Evolutionary conservation across 1,140 invertebrate species (phyloP).

Genomic region (Plutomurus gul): DNA sequence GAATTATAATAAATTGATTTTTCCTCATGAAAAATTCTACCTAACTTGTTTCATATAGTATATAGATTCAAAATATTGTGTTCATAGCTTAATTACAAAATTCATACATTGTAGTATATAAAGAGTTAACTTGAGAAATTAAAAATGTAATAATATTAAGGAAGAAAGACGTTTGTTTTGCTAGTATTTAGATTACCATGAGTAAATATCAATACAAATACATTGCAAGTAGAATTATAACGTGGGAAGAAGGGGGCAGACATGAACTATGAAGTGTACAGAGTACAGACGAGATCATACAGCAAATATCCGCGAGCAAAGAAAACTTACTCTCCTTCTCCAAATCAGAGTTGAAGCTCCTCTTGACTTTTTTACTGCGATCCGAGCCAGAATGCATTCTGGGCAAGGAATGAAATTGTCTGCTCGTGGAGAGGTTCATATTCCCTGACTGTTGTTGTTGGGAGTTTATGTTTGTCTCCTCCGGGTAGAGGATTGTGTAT

Average conservation of each 20-base stretch:
- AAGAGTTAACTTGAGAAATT: too few relatives aligned
- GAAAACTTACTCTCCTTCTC: slow-evolving; percentile 45
- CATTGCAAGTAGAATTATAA: too few relatives aligned
- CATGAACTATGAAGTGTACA: not conserved
- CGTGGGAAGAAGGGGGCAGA: too few relatives aligned
- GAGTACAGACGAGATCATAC: too few relatives aligned
- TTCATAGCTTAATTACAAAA: too few relatives aligned
- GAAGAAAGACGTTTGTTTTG: too few relatives aligned
- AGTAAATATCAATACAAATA: too few relatives aligned
- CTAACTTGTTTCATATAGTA: not conserved
- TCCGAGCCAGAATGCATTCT: slow-evolving; percentile 39
- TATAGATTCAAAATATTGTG: not conserved
- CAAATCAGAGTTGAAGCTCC: slow-evolving; percentile 40
- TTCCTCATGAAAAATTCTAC: not conserved
- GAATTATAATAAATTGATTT: not conserved
- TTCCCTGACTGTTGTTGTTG: not conserved
- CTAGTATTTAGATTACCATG: too few relatives aligned
- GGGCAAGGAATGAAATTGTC: slow-evolving; percentile 46
- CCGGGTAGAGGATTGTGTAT: slow-evolving; percentile 42
- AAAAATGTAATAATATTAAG: too few relatives aligned
- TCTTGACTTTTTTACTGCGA: slow-evolving; percentile 33
- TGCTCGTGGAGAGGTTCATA: slow-evolving; percentile 1
- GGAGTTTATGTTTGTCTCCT: slow-evolving; percentile 12
- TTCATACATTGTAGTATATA: too few relatives aligned
- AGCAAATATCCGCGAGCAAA: too few relatives aligned